phyloP scores from a whole-genome alignment of 2,113 vertebrate species.

The Athene noctua region DNA sequence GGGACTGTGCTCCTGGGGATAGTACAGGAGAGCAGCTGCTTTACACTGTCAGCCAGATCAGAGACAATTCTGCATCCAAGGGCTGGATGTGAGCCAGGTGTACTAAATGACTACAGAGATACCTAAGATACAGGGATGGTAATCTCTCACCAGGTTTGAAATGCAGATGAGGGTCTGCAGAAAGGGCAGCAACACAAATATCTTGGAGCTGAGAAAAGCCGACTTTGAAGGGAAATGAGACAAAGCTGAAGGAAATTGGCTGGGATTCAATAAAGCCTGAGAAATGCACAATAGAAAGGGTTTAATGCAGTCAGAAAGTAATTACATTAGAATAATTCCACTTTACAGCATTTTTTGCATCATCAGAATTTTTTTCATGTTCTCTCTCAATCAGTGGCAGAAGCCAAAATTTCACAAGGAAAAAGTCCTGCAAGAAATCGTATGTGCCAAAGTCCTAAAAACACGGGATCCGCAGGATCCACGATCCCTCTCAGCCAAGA shows the following conservation, averaged over 20 bases:
- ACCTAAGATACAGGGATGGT: conserved; percentile 17
- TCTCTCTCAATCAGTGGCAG: not conserved
- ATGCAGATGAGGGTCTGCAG: conserved; percentile 58
- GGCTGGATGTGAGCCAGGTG: conserved; percentile 50
- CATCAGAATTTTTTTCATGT: not conserved
- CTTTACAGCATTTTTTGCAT: conserved; percentile 1
- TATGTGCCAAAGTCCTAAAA: not conserved
- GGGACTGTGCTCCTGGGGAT: conserved; percentile 39
- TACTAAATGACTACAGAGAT: conserved; percentile 14
- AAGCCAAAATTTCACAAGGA: not conserved
- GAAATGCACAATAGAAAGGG: conserved; percentile 29
- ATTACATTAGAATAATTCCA: not conserved
- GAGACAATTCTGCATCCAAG: conserved; percentile 6
- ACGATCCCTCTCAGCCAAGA: not conserved
- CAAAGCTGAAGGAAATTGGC: conserved; percentile 52
- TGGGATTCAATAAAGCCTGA: conserved; percentile 35
- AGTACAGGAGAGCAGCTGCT: conserved; percentile 58
- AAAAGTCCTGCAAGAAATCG: not conserved
- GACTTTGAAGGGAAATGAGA: conserved; percentile 52
- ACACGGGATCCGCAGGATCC: rapidly evolving
- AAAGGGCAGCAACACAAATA: conserved; percentile 54
- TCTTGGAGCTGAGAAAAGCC: conserved; percentile 24
- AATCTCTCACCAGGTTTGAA: conserved; percentile 52
- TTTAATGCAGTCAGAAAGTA: conserved; percentile 34
- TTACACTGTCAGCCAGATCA: conserved; percentile 49